Evolutionary conservation across 2,113 vertebrate species (phyloP).

Genomic region (Phrynosoma blainvillii): DNA sequence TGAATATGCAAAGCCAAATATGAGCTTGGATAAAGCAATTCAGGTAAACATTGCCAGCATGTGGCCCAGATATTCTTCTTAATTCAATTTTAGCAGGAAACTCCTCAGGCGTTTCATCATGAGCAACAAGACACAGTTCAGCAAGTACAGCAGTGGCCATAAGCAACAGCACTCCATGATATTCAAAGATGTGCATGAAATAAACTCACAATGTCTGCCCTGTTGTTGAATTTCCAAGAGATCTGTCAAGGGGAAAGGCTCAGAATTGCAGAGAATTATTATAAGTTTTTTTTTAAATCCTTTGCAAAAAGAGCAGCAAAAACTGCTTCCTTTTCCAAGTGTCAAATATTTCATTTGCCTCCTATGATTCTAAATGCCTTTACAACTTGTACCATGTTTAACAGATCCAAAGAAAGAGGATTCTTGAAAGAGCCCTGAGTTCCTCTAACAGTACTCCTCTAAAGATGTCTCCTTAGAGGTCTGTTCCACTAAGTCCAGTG

Average conservation of each 20-base stretch:
- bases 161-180: background rate
- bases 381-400: background rate
- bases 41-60: background rate
- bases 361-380: background rate
- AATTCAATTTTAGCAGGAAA: background rate
- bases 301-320: rapidly evolving
- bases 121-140: background rate
- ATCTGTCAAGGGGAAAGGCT: background rate
- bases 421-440: background rate
- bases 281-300: background rate
- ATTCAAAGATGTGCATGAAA: background rate
- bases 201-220: background rate
- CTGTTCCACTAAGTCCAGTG: too few species aligned
- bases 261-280: background rate
- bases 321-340: background rate
- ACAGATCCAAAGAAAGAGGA: background rate
- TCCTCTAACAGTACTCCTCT: background rate
- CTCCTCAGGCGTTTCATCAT: background rate
- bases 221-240: background rate
- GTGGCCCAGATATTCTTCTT: background rate
- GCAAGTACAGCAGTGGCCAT: background rate
- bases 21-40: background rate
- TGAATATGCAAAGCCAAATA: background rate
- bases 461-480: too few species aligned
- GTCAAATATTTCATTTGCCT: background rate